Evolutionary conservation across 1,140 invertebrate genomes (phyloP).

Genomic region (Saccostrea echinata): DNA sequence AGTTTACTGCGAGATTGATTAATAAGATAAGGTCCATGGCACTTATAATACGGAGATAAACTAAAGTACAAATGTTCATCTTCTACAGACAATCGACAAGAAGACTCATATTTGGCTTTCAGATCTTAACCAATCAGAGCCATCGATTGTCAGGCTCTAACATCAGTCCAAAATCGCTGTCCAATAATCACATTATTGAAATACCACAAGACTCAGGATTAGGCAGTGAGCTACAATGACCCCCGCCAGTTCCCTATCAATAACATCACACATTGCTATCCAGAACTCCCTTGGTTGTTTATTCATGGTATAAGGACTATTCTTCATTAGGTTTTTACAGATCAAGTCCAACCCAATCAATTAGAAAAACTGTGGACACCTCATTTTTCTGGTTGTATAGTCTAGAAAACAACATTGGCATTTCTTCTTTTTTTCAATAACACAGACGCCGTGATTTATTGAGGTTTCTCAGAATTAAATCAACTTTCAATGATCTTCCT

Average conservation of each 20-base stretch:
- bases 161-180: not conserved
- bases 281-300: not conserved
- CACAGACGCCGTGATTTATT: constrained; percentile 25
- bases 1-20: constrained; percentile 8
- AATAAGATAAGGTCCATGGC: constrained; percentile 3
- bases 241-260: constrained; percentile 6
- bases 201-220: not conserved
- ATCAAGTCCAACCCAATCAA: constrained; percentile 28
- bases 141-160: constrained; percentile 1
- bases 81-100: not conserved
- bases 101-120: not conserved
- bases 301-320: not conserved
- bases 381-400: constrained; percentile 30
- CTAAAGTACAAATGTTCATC: not conserved
- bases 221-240: constrained; percentile 15
- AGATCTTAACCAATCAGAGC: constrained; percentile 13
- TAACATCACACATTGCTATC: not conserved
- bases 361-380: constrained; percentile 22
- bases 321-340: constrained; percentile 21
- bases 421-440: constrained; percentile 34
- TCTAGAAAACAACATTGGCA: not conserved
- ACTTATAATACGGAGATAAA: not conserved
- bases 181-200: constrained; percentile 22
- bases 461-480: constrained; percentile 9
- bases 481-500: constrained; percentile 19